A percentile compares a stretch with the other conserved stretches of the same genome.
phyloP scores from a whole-genome alignment of 2,888 invertebrate species.

The Acleris laterana region DNA sequence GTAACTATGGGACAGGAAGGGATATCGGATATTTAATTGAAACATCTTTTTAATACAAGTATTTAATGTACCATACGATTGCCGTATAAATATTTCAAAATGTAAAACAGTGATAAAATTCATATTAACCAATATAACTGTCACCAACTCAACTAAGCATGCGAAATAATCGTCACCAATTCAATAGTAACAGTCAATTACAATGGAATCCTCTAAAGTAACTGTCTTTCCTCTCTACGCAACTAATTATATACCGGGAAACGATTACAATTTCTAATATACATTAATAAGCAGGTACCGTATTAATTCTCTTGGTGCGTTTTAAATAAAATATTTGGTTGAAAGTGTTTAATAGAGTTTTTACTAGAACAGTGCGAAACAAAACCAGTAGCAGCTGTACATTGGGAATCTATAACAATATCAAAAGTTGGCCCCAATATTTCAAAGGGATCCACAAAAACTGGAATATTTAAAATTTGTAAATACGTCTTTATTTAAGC shows the following conservation, averaged over 20 bases:
- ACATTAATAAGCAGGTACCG: conserved; percentile 76
- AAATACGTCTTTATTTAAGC: conserved; percentile 56
- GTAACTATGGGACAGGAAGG: not conserved
- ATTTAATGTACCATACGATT: conserved; percentile 84
- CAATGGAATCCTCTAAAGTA: conserved; percentile 51
- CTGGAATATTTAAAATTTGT: conserved; percentile 71
- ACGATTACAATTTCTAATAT: conserved; percentile 54
- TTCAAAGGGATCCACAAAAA: conserved; percentile 59
- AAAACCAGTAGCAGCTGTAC: conserved; percentile 46
- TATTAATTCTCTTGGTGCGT: conserved; percentile 63
- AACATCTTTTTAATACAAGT: conserved; percentile 77
- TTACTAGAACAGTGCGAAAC: conserved; percentile 39
- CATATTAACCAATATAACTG: conserved; percentile 81
- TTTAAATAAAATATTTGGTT: conserved; percentile 39
- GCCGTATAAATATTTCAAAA: conserved; percentile 85
- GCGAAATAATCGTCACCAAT: conserved; percentile 71
- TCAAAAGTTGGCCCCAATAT: conserved; percentile 80
- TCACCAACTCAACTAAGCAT: conserved; percentile 70
- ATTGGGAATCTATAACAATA: conserved; percentile 60
- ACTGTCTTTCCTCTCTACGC: conserved; percentile 44
- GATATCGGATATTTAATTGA: conserved; percentile 54
- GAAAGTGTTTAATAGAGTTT: not conserved
- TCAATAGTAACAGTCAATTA: conserved; percentile 56
- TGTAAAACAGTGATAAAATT: conserved; percentile 86
- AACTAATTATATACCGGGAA: conserved; percentile 54